Evolutionary conservation across 2,797 vertebrate genomes (phyloP).

Genomic region (Xiphophorus birchmanni): DNA sequence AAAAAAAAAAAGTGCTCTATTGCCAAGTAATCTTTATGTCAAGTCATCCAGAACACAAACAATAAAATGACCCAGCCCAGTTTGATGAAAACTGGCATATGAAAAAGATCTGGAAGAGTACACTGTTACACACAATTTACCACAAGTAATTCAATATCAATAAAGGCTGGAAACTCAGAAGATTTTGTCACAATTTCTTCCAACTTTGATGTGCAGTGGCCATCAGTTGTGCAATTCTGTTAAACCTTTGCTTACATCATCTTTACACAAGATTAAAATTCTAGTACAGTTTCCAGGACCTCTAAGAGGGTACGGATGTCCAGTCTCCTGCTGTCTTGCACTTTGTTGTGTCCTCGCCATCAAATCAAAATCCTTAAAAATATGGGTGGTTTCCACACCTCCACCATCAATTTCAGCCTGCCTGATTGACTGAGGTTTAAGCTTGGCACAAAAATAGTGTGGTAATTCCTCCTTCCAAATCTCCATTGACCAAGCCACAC

Average conservation of each 20-base stretch:
- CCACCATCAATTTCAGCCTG: neutral
- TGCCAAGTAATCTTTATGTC: slow-evolving; percentile 31
- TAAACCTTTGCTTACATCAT: neutral
- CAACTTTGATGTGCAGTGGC: neutral
- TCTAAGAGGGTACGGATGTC: neutral
- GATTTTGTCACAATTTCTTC: slow-evolving; percentile 13
- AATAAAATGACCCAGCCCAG: slow-evolving; percentile 25
- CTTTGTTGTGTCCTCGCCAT: neutral
- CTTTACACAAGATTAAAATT: neutral
- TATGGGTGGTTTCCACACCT: neutral
- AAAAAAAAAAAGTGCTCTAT: slow-evolving; percentile 23
- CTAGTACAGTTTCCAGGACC: neutral
- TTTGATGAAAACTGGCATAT: slow-evolving; percentile 14
- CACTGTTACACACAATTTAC: slow-evolving; percentile 7
- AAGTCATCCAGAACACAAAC: slow-evolving; percentile 36
- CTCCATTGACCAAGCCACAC: neutral
- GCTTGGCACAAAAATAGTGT: neutral
- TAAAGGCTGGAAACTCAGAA: slow-evolving; percentile 1
- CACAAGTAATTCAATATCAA: slow-evolving; percentile 4
- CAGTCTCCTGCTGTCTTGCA: neutral
- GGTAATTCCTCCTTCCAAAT: neutral
- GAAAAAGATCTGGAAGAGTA: slow-evolving; percentile 3
- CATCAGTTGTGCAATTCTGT: neutral
- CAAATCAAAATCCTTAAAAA: neutral
- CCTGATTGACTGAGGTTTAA: neutral